Evolutionary conservation across 2,888 invertebrate species (phyloP), one percentile per base, ranked within the genome.

Genomic region (Laspeyria flexula): DNA sequence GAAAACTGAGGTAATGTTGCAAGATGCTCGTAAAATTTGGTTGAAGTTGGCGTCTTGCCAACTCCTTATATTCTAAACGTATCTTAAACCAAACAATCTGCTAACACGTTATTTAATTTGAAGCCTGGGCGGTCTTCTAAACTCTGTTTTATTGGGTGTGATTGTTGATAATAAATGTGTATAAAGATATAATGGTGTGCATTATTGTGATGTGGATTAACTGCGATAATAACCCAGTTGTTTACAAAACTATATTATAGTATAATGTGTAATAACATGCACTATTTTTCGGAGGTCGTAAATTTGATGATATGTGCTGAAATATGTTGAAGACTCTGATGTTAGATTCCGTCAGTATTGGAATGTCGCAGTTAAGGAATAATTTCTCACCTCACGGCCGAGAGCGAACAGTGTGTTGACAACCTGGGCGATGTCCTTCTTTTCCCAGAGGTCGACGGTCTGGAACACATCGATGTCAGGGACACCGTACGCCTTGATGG

Each of bases 391-490:
- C 93, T 96, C 95, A 83, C 97, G 95, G 73, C 97, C 97, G 71
- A 98, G 93, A 49, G 97, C 96, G 85, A 96, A 97, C 58, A 98
- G 93, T 68, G 97, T 96, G 88, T 96, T 96, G 82, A 96, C 95
- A 44, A 98, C 97, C 86, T 95, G 95, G 15, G 95, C 95, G 76
- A 97, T 96, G 88, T 98, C 97, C 88, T 97, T 97, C 94, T 97
- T 96, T 87, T 99, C 99, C 94, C 96, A 99, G 43, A 99, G 94
- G 85, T 99, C 99, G 41, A 98, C 98, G 3, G 99, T 99, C 92
- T 99, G 98, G 95, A 99, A 99, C 45, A 97, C 96, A 86, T 99
- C 99, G 60, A 96, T 94, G 81, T 97, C 97, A 43, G 95, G 90
- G 11, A 99, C 98, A 58, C 99, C 99, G 85, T 98, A 97, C 0